These are phyloP conservation scores for Elaphurus davidianus DNA, from an alignment of 2,113 vertebrate species.

Conservation along the genomic window DNA sequence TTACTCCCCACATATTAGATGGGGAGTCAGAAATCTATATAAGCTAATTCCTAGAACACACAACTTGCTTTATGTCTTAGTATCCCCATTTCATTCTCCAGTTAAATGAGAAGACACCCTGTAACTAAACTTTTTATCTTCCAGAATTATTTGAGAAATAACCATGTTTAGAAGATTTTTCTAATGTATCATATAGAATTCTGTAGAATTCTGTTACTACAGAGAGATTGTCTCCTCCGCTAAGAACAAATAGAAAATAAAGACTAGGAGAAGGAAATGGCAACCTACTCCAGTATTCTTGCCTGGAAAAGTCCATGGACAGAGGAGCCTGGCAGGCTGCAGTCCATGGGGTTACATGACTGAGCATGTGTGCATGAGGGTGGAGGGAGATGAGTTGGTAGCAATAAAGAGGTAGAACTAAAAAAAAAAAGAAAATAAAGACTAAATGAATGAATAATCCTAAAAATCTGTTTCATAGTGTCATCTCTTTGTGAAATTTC, in stretches of 20 bases:
- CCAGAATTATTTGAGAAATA: background rate
- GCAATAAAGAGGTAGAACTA: background rate
- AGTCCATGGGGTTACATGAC: too few relatives aligned
- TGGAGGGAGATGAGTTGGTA: too few relatives aligned
- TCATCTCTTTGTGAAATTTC: conserved; percentile 39
- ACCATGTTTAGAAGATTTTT: conserved; percentile 9
- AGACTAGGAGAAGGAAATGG: background rate
- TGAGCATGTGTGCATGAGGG: too few relatives aligned
- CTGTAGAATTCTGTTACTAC: background rate
- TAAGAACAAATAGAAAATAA: conserved; percentile 28
- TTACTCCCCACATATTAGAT: background rate
- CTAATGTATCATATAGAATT: background rate
- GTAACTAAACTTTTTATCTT: background rate
- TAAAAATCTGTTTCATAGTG: background rate
- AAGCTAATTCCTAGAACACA: background rate
- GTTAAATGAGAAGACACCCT: background rate
- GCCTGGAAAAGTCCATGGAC: too few relatives aligned
- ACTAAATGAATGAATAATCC: background rate
- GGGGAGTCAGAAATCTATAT: background rate
- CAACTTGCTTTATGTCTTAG: background rate
- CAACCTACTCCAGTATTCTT: too few relatives aligned
- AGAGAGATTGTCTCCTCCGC: background rate
- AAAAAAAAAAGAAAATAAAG: background rate
- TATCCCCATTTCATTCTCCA: background rate
- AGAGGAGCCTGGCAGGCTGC: too few relatives aligned